Evolutionary conservation across 2,113 vertebrate genomes (phyloP), one percentile per base, ranked within the genome.

Genomic region (Centrocercus urophasianus): DNA sequence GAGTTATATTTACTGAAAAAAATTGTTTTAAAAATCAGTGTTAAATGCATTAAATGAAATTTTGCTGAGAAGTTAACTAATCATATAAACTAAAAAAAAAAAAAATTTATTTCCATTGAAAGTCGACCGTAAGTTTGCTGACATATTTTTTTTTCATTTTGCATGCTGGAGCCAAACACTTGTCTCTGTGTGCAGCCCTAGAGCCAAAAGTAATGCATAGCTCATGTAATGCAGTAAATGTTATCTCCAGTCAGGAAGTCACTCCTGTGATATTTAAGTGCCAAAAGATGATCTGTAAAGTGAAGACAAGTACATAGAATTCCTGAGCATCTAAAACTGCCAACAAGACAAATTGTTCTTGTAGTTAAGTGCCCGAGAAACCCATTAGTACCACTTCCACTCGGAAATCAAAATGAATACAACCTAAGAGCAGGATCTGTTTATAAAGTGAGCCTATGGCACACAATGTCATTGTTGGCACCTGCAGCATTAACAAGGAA

Each of bases 261-360:
- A 82, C 87, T 91, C 86, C 67, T 94, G 93, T 81, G 67, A 94
- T 91, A 86, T 67, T 78, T 88, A 81, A 83, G 87, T 89, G 92
- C 92, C 95, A 96, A 94, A 84, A 83, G 92, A 96, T 95, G 73
- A 95, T 97, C 92, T 93, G 86, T 83, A 92, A 96, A 96, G 89
- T 61, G 84, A 95, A 95, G 85, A 94, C 89, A 96, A 95, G 89
- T 82, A 84, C 70, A 63, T 47, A 77, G 93, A 88, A 87, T 93
- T 96, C 70, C 66, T 93, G 76, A 94, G 84, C 91, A 93, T 89
- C 69, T 93, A 91, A 84, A 94, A 83, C 76, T 96, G 96, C 94
- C 91, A 96, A 66, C 79, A 95, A 92, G 92, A 95, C 91, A 93
- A 96, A 97, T 94, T 85, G 83, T 84, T 96, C 93, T 95, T 90